These are phyloP conservation scores for Propithecus deckenii DNA, from an alignment of 2,797 vertebrate species.

Conservation along the genomic window DNA sequence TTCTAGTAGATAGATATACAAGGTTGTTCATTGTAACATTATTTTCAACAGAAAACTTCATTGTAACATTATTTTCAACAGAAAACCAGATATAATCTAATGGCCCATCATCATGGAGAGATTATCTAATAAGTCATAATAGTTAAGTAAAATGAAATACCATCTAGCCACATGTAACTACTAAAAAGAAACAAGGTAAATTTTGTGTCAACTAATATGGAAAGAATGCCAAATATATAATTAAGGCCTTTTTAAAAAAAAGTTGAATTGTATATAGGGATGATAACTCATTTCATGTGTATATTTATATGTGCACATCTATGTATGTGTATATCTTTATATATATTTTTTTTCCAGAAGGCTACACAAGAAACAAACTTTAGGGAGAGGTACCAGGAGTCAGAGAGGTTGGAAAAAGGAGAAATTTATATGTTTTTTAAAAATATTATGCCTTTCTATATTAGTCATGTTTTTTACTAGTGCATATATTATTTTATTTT, in stretches of 20 bases:
- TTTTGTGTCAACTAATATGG: background rate
- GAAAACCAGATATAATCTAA: background rate
- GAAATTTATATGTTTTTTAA: background rate
- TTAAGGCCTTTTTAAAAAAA: background rate
- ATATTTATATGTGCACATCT: background rate
- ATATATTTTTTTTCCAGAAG: background rate
- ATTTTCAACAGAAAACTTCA: conserved; percentile 18
- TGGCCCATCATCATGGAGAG: background rate
- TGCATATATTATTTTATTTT: background rate
- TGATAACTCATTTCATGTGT: background rate
- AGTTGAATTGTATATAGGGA: background rate
- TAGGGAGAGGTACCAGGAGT: background rate
- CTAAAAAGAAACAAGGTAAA: conserved; percentile 28
- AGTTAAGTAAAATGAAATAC: conserved; percentile 38
- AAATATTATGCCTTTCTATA: background rate
- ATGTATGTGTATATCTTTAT: background rate
- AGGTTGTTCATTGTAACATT: background rate
- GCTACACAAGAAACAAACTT: background rate
- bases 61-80: background rate
- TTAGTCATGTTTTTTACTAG: background rate
- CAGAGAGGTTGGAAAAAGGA: background rate
- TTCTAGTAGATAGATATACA: background rate
- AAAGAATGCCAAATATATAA: conserved; percentile 31
- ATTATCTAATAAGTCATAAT: background rate
- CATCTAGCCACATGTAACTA: background rate